Evolutionary conservation across 2,113 vertebrate species (phyloP).

Genomic region (Pelecanoides urinatrix): DNA sequence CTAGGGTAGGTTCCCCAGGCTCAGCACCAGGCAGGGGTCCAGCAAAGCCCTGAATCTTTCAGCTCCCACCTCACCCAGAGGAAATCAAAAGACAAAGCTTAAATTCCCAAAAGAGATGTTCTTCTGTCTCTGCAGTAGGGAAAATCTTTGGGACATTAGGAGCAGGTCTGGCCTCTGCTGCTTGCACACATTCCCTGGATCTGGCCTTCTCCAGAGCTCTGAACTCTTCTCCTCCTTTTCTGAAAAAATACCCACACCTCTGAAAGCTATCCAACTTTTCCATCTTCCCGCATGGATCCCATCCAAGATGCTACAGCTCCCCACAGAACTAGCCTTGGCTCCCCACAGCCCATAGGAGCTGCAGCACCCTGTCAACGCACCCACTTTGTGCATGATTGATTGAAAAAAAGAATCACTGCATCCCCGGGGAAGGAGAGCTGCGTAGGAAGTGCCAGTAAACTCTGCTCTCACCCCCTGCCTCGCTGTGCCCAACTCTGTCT

Average conservation of each 20-base stretch:
- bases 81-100: background rate
- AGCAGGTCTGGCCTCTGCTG: background rate
- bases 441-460: accelerated
- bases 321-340: background rate
- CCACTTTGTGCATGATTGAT: background rate
- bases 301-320: background rate
- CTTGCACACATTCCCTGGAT: background rate
- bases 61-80: background rate
- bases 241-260: background rate
- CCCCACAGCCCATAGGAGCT: background rate
- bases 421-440: accelerated
- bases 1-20: background rate
- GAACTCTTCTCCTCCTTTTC: background rate
- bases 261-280: background rate
- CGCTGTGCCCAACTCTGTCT: background rate
- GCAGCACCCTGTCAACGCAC: background rate
- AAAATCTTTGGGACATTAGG: background rate
- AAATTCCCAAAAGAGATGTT: background rate
- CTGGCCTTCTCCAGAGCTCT: background rate
- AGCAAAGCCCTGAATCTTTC: background rate
- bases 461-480: background rate
- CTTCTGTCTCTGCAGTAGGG: background rate
- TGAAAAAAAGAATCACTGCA: background rate
- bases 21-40: background rate
- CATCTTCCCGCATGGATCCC: background rate